Evolutionary conservation across 1,140 invertebrate genomes (phyloP), one percentile per base, ranked within the genome.

Genomic region (Halictus rubicundus): DNA sequence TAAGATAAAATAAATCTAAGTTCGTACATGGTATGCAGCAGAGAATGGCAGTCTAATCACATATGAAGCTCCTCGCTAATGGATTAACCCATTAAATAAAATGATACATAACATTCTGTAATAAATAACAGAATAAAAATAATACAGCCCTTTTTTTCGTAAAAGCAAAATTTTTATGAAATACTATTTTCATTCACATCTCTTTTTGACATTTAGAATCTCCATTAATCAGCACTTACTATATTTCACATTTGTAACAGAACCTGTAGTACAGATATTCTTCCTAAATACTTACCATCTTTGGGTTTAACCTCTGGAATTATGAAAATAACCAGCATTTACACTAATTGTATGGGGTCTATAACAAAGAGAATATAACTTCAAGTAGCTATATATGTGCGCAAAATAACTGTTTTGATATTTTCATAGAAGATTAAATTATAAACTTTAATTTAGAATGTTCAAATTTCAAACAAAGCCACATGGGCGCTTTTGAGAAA

Each of bases 351-450:
- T 92, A 92, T 89, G 90, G 91, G 91, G 90, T 92, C 91, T 92
- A 92, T 92, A 92, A 92, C 91, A 92, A 93, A 92, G 91, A 92
- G 92, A 92, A 93, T 91, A 92, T 89, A 90, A 90, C 90, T 93
- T 92, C 88, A 92, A 89, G 85, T 90, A 87, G 88, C 85, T 90
- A 86, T 90, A 78, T 72, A 68, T 37, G 57, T 59, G 37, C 60
- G 57, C 54, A 37, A 73, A 65, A 42, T 64, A 27, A 37, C 76
- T 72, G 52, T n/a, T 72, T 78, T 72, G 46, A 64, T 63, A 71
- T 64, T 7, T 78, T 71, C 25, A 39, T 10, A 71, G 10, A 52
- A 3, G 32, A 63, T 39, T 23, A 46, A 52, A 32, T 32, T 61
- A n/a, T 63, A 21, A 8, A 42, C 49, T 10, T 72, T 21, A 54